Evolutionary conservation across 53 echinoderm and acorn worm species (phyloP).

Genomic region (Crossaster papposus): DNA sequence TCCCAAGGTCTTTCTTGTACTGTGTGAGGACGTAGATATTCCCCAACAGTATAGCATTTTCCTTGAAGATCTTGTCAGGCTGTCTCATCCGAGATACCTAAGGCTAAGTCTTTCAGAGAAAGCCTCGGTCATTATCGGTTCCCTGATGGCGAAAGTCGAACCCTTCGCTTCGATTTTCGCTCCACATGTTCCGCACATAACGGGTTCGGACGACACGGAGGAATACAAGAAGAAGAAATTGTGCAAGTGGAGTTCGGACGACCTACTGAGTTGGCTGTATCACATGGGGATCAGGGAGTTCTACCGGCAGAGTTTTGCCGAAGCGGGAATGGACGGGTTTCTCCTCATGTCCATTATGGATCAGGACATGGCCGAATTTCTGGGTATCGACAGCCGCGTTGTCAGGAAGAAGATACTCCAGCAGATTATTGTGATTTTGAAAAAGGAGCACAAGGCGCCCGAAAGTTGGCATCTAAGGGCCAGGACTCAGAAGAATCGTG

Average conservation of each 20-base stretch:
- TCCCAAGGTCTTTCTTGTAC: conserved; percentile 84
- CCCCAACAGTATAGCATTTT: conserved; percentile 72
- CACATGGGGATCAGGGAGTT: conserved; percentile 90
- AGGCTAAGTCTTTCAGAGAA: conserved; percentile 80
- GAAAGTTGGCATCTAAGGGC: conserved; percentile 97
- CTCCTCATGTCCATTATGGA: conserved; percentile 92
- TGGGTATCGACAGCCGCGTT: conserved; percentile 87
- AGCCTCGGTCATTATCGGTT: conserved; percentile 82
- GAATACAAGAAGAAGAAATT: conserved; percentile 85
- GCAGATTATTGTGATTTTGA: conserved; percentile 79
- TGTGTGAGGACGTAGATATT: conserved; percentile 74
- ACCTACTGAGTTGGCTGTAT: conserved; percentile 91
- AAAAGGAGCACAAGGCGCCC: conserved; percentile 84
- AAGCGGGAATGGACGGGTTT: conserved; percentile 87
- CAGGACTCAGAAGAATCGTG: conserved; percentile 71
- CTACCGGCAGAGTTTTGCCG: conserved; percentile 88
- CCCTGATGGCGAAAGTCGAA: conserved; percentile 79
- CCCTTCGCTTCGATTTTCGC: conserved; percentile 79
- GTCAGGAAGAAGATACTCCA: conserved; percentile 93
- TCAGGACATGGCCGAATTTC: conserved; percentile 74
- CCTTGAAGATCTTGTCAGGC: conserved; percentile 67
- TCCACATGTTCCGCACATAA: conserved; percentile 59
- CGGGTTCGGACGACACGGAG: conserved; percentile 70
- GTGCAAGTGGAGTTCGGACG: conserved; percentile 82
- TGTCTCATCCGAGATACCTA: conserved; percentile 55